These are phyloP conservation scores for Paracanthobrama guichenoti DNA, from an alignment of 2,113 vertebrate genomes.

Conservation along the genomic window DNA sequence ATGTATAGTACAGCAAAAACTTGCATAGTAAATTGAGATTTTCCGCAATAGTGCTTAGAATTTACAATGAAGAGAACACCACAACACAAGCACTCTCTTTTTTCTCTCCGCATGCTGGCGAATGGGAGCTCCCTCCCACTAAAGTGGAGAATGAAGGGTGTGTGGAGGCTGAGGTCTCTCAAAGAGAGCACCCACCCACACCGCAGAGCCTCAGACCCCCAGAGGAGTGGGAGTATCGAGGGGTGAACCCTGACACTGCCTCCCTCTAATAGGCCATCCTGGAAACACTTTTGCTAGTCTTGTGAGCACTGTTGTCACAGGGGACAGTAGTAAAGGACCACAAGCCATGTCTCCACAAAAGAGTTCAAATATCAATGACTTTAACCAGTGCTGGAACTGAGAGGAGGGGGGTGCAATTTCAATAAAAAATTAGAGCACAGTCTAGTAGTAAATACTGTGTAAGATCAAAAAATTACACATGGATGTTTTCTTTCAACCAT, in stretches of 20 bases:
- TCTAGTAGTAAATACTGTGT: neutral
- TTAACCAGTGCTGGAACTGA: neutral
- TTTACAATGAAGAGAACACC: conserved; percentile 1
- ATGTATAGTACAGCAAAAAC: neutral
- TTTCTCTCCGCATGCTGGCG: conserved; percentile 4
- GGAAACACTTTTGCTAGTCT: conserved; percentile 40
- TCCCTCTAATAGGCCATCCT: conserved; percentile 35
- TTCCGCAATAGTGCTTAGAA: neutral
- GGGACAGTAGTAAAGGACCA: conserved; percentile 6
- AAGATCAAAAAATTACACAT: neutral
- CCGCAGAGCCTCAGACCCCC: conserved; percentile 8
- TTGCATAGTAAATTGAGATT: neutral
- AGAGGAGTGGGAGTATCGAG: conserved; percentile 42
- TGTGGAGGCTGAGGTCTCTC: conserved; percentile 53
- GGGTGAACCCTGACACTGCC: conserved; percentile 45
- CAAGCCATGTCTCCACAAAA: neutral
- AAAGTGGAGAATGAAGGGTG: conserved; percentile 40
- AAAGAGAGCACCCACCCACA: conserved; percentile 51
- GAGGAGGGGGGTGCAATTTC: neutral
- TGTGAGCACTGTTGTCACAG: neutral
- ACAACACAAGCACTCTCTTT: conserved; percentile 35
- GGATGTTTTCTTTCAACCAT: neutral
- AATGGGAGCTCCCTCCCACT: conserved; percentile 39
- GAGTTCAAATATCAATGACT: neutral
- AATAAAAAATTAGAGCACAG: neutral